Conservation (phyloP, 2,113 vertebrate species). For the Osmerus mordax region DNA sequence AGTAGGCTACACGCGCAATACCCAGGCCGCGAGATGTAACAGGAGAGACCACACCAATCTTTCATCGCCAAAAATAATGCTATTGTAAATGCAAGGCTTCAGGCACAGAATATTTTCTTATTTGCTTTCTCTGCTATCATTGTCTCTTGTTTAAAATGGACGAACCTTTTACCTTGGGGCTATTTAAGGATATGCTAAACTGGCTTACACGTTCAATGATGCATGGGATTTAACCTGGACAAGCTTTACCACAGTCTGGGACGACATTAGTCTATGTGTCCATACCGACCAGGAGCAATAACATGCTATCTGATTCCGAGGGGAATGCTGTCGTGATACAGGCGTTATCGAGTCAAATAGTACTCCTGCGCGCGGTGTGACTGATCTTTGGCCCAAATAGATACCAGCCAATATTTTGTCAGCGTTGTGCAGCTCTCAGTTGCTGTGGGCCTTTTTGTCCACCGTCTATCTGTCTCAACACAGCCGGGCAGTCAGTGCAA, state of each 20-base stretch:
- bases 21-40: constrained; percentile 46
- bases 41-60: constrained; percentile 36
- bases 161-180: constrained; percentile 34
- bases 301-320: too few species aligned
- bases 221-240: constrained; percentile 51
- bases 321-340: constrained; percentile 37
- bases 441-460: too few species aligned
- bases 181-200: constrained; percentile 46
- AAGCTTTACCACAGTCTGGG: neutral
- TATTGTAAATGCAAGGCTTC: neutral
- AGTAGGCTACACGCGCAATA: constrained; percentile 25
- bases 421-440: too few species aligned
- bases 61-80: constrained; percentile 35
- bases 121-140: constrained; percentile 33
- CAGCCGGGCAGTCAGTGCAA: neutral
- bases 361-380: neutral
- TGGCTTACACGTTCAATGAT: constrained; percentile 35
- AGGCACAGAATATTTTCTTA: neutral
- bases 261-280: too few species aligned
- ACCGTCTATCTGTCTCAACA: neutral
- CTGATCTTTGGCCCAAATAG: neutral
- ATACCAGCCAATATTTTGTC: neutral
- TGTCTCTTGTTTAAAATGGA: constrained; percentile 60
- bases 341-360: neutral
- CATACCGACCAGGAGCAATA: too few species aligned